Base-by-base conservation (phyloP, 2,797 vertebrate genomes). In the Fistularia tabacaria region DNA sequence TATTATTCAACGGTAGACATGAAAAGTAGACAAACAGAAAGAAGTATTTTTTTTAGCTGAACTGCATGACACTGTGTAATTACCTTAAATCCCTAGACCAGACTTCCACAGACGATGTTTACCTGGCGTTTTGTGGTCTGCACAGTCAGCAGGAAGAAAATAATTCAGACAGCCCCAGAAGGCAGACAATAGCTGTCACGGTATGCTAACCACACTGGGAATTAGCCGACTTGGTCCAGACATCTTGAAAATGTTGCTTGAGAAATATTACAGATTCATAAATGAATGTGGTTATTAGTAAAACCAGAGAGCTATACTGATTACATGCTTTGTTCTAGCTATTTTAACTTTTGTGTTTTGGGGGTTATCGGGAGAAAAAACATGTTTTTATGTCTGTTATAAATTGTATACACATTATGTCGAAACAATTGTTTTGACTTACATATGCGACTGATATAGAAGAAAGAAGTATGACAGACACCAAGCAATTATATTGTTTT, bases 91-190 rank as follows among this genome's bases (percentile, higher is more conserved):
- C 68, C 59, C 52, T 74, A 84, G 82, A 73, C 80, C 68, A 86
- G 77, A 82, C 84, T 77, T 44, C 54, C 74, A 66, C 76, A 71
- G 64, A 59, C 51, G 57, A 62, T 87, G 80, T 87, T 87, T 89
- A 86, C 84, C 77, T 81, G 74, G 48, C 66, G 62, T 66, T 61
- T 73, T 70, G 64, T 47, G 44, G 51, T 64, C 59, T 73, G 81
- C 70, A 1, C 45, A 53, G 77, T 86, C 83, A 87, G 85, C 81
- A 76, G 45, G 46, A 53, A 36, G 54, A 64, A 59, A 61, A 58
- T 25, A n/a, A 57, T 25, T 10, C 36, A 87, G 83, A 83, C 78
- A 71, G 62, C 49, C 61, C 69, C 42, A 36, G 53, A 6, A 12
- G 69, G 70, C 71, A 9, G 73, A 79, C 60, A 74, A 51, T 25